Base-by-base conservation (phyloP, 2,888 invertebrate genomes). In the Drosophila mimica region DNA sequence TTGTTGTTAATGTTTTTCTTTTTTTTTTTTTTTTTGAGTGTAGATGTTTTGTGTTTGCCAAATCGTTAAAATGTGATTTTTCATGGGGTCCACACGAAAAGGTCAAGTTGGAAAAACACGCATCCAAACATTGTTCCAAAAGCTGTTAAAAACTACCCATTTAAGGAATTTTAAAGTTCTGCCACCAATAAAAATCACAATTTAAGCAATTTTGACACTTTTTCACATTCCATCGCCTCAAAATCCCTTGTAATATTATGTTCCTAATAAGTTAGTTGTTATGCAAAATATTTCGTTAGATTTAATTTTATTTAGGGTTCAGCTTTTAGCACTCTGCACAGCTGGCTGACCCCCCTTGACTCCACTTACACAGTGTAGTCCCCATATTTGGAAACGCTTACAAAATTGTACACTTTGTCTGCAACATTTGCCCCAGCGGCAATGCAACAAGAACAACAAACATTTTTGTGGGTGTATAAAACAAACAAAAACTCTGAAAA, bases 391-490 rank as follows among this genome's bases (percentile, higher is more conserved):
- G 11, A 43, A 67, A 68, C 65, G 68, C 81, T 62, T 62, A 79
- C 60, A 70, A 64, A 62, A 76, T 60, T 71, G 63, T 63, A 46
- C 62, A 79, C 81, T 80, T 68, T 63, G 46, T 36, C 30, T 33
- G 53, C n/a, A 46, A 8, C 46, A 28, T 58, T 60, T 52, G 62
- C 79, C 51, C 67, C 67, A 17, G 36, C 49, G 46, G 53, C 61
- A 48, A 36, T 68, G 33, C 52, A 28, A 53, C 51, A 54, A 71
- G 31, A 70, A 46, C 25, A 49, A 48, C 38, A 48, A 46, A 38
- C 59, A 63, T 28, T 57, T 34, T 60, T 60, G 58, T 74, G 58
- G 30, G 57, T 62, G 58, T 30, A 34, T 9, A 46, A 49, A 54
- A 63, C 36, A 28, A 56, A 28, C 11, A 56, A 30, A 74, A 77